These are phyloP conservation scores for Tetrax tetrax DNA, from an alignment of 2,113 vertebrate species.

Conservation along the genomic window DNA sequence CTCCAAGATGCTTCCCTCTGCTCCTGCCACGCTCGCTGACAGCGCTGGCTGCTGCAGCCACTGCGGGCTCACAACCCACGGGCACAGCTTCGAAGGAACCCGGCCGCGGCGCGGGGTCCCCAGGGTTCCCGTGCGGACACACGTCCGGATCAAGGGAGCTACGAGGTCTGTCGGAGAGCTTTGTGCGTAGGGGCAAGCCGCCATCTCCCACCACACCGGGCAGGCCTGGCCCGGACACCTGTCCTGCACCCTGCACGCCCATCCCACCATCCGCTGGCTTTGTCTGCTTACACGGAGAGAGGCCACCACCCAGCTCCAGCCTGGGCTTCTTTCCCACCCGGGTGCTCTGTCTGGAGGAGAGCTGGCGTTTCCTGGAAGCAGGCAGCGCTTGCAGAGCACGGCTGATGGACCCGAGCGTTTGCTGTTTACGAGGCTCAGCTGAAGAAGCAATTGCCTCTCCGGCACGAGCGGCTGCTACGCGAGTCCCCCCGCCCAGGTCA, in stretches of 20 bases:
- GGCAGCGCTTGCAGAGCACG: rapidly evolving
- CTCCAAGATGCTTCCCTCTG: neutral
- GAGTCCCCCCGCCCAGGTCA: neutral
- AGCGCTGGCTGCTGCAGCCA: neutral
- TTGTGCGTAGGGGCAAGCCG: neutral
- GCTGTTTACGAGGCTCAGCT: neutral
- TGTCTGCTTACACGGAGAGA: rapidly evolving
- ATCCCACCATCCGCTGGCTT: rapidly evolving
- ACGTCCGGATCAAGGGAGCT: neutral
- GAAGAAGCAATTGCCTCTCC: neutral
- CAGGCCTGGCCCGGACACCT: neutral
- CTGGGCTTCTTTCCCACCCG: constrained; percentile 16
- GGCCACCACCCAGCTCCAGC: neutral
- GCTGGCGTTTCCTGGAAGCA: constrained; percentile 26
- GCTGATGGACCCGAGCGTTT: rapidly evolving
- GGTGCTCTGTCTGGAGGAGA: neutral
- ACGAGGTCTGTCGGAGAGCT: neutral
- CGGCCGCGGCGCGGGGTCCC: rapidly evolving
- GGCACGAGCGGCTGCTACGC: rapidly evolving
- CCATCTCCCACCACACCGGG: neutral
- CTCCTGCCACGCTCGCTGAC: rapidly evolving
- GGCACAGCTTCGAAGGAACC: neutral
- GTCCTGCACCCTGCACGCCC: neutral
- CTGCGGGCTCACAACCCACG: neutral
- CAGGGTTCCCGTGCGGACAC: neutral